These are phyloP conservation scores for Drosophila tropicalis DNA, from an alignment of 1,140 invertebrate genomes.

Conservation along the genomic window DNA sequence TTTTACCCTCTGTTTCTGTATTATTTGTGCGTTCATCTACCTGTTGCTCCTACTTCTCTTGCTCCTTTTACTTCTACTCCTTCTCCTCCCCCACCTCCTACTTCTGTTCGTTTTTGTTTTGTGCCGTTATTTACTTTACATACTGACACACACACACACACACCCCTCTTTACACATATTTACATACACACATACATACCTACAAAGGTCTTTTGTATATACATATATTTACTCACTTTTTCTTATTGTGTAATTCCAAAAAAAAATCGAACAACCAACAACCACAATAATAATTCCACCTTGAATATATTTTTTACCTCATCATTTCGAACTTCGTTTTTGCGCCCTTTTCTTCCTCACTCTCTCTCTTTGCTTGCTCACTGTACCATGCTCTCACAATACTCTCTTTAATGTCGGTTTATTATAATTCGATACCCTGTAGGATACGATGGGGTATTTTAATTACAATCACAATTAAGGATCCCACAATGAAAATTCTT, in stretches of 20 bases:
- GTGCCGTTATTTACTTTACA: conserved; percentile 38
- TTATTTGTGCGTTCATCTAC: too few species aligned
- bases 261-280: conserved; percentile 17
- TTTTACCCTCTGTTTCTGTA: too few species aligned
- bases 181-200: conserved; percentile 15
- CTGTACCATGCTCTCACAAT: conserved; percentile 4
- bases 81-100: background rate
- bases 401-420: conserved; percentile 40
- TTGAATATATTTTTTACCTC: conserved; percentile 21
- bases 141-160: conserved; percentile 24
- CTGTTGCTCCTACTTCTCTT: background rate
- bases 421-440: conserved; percentile 11
- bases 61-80: background rate
- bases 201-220: conserved; percentile 7
- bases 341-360: conserved; percentile 7
- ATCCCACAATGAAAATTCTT: too few species aligned
- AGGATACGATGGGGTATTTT: background rate
- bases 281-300: background rate
- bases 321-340: conserved; percentile 47
- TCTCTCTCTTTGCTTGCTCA: background rate
- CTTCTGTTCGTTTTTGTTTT: conserved; percentile 34
- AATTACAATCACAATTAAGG: background rate
- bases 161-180: conserved; percentile 22
- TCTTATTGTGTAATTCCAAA: conserved; percentile 52
- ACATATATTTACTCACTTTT: conserved; percentile 20